phyloP scores from a whole-genome alignment of 1,140 invertebrate species.

The Pomacea maculata region DNA sequence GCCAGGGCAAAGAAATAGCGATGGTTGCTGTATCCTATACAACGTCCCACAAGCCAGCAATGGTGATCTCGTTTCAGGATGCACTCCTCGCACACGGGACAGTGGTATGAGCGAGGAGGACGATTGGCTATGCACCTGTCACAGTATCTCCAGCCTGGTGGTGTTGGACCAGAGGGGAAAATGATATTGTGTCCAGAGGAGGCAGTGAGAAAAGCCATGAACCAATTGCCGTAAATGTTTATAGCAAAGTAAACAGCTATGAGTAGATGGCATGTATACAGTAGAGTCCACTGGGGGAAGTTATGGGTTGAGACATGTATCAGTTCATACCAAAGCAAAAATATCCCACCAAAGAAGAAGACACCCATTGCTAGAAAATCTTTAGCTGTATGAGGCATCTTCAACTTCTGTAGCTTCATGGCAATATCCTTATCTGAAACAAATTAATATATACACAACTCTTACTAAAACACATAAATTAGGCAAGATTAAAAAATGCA shows the following conservation, averaged over 20 bases:
- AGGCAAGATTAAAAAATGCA: too few relatives aligned
- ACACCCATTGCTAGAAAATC: constrained; percentile 23
- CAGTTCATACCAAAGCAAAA: constrained; percentile 43
- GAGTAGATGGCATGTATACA: constrained; percentile 23
- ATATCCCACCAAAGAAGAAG: constrained; percentile 41
- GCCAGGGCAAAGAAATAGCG: constrained; percentile 88
- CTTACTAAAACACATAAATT: too few relatives aligned
- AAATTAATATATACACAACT: too few relatives aligned
- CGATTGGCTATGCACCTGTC: constrained; percentile 32
- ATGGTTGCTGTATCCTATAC: constrained; percentile 89
- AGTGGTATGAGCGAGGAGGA: constrained; percentile 80
- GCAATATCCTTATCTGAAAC: too few relatives aligned
- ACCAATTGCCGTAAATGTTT: constrained; percentile 46
- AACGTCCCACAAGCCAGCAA: constrained; percentile 89
- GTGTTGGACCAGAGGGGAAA: constrained; percentile 14
- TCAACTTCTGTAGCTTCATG: too few relatives aligned
- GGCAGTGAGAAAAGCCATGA: constrained; percentile 38
- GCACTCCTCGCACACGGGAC: constrained; percentile 80
- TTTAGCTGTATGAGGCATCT: neutral
- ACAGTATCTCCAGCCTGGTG: constrained; percentile 42
- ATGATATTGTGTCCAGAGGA: constrained; percentile 22
- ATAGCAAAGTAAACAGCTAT: constrained; percentile 27
- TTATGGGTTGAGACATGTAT: constrained; percentile 33
- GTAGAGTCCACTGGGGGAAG: constrained; percentile 19
- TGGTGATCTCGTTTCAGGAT: constrained; percentile 95